Evolutionary conservation across 2,888 invertebrate genomes (phyloP).

Genomic region (Globia sparganii): DNA sequence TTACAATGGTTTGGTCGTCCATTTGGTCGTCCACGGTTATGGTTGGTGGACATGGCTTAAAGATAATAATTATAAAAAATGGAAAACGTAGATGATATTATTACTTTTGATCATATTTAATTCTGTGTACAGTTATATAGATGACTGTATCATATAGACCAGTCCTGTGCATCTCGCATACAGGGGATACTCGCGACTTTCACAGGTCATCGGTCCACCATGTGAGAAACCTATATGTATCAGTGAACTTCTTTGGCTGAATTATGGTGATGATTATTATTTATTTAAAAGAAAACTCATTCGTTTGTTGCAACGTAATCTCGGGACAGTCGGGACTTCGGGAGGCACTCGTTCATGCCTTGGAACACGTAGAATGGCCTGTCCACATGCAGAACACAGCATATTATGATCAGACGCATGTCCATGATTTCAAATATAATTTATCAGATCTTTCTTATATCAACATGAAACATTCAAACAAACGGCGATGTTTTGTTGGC

Average conservation of each 20-base stretch:
- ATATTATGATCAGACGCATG: not conserved
- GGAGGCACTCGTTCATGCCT: not conserved
- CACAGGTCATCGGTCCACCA: not conserved
- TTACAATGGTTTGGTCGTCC: not conserved
- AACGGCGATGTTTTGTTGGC: not conserved
- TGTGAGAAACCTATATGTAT: not conserved
- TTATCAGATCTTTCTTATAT: not conserved
- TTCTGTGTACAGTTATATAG: not conserved
- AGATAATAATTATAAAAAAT: not conserved
- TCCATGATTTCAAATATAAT: not conserved
- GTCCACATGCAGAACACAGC: not conserved
- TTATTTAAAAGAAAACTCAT: not conserved
- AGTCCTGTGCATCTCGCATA: not conserved
- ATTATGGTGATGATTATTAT: not conserved
- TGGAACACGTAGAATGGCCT: not conserved
- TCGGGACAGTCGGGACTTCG: not conserved
- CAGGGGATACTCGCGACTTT: not conserved
- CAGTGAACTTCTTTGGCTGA: not conserved
- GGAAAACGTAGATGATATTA: too few relatives aligned
- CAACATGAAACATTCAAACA: not conserved
- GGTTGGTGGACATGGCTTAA: not conserved
- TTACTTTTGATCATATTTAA: not conserved
- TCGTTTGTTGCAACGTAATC: not conserved
- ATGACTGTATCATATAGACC: not conserved
- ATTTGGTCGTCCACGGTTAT: too few relatives aligned